Base-by-base conservation (phyloP, 2,113 vertebrate genomes). In the Seriola rivoliana region DNA sequence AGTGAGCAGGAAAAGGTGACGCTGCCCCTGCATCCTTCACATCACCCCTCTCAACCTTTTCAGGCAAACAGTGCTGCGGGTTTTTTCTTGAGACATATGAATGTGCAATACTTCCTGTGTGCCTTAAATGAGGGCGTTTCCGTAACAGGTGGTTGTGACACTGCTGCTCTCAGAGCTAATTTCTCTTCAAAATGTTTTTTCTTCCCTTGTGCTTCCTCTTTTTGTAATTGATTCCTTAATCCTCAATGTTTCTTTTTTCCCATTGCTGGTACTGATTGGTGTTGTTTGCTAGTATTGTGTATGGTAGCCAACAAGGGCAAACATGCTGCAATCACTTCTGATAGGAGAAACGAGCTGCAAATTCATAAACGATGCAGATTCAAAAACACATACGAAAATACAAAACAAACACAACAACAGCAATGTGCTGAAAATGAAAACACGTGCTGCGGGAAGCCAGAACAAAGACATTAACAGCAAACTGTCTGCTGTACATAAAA, bases 71-170 rank as follows among this genome's bases (percentile, higher is more conserved):
- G 42, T 23, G 17, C 55, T 58, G 1, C 16, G 44, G 6, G 6
- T 1, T 11, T 17, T 5, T 68, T 2, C 34, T 40, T 25, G 1
- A 57, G 4, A 32, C 1, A 8, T 32, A 32, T 60, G 67, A 23
- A n/a, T 60, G 0, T 54, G 73, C 67, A 75, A 65, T 5, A 46
- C 62, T 90, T 92, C 89, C 90, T 89, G 86, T 85, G 13, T 21
- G 23, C 4, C 40, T 44, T 42, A 10, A 67, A 59, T 0, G 0
- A 65, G 71, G 86, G 88, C 1, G 83, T 90, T 92, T 88, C 85
- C 62, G 40, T 50, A 50, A 34, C 82, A 91, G 84, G 69, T 84
- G 85, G 81, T 75, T 87, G n/a, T 58, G 52, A 78, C 52, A 91
- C n/a, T 73, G 80, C 63, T 64, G 77, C 11, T 54, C 14, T 19